Evolutionary conservation across 2,888 invertebrate species (phyloP).

Genomic region (Trachelus tabidus): DNA sequence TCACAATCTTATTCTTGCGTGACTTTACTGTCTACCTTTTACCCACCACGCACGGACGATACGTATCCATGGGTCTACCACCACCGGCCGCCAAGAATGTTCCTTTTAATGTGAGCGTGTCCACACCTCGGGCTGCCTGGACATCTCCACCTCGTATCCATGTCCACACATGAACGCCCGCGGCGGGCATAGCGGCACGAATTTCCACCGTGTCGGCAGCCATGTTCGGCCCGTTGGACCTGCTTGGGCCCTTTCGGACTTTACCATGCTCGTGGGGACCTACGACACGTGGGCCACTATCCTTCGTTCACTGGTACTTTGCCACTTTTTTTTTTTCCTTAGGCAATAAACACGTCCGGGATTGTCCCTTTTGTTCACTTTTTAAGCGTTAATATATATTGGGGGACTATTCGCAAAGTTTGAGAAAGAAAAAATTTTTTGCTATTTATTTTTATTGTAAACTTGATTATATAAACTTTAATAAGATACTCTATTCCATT

Average conservation of each 20-base stretch:
- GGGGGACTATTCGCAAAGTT: neutral
- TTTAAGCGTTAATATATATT: neutral
- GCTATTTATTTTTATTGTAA: neutral
- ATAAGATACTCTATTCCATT: neutral
- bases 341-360: neutral
- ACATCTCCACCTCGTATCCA: conserved; percentile 15
- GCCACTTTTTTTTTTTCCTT: neutral
- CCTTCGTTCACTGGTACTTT: neutral
- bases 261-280: neutral
- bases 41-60: neutral
- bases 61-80: neutral
- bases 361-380: neutral
- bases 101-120: conserved; percentile 31
- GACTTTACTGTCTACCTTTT: conserved; percentile 21
- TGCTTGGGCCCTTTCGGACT: neutral
- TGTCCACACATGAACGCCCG: conserved; percentile 2
- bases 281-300: neutral
- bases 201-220: neutral
- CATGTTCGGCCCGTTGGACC: neutral
- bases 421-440: neutral
- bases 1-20: conserved; percentile 17
- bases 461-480: neutral
- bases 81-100: conserved; percentile 20
- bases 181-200: conserved; percentile 1
- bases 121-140: conserved; percentile 20